Conservation (phyloP, 2,888 invertebrate species). For the Lasioglossum malachurum region DNA sequence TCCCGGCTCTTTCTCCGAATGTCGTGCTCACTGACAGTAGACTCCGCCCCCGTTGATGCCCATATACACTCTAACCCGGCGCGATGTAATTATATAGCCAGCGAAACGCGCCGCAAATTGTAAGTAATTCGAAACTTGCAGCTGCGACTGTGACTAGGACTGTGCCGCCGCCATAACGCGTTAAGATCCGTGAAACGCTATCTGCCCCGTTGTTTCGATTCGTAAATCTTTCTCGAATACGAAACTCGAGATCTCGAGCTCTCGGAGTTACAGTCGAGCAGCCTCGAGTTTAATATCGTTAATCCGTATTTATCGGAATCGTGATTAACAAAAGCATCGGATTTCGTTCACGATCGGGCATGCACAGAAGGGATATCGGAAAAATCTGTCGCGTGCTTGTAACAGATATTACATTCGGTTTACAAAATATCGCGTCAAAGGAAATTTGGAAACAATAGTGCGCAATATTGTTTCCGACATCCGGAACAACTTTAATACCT, state of each 20-base stretch:
- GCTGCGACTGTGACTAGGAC: slow-evolving; percentile 19
- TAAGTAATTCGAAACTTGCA: slow-evolving; percentile 36
- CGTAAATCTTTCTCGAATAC: background rate
- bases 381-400: background rate
- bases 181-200: slow-evolving; percentile 47
- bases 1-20: background rate
- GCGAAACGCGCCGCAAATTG: background rate
- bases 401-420: background rate
- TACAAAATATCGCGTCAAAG: background rate
- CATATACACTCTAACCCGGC: background rate
- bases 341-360: background rate
- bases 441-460: background rate
- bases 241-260: slow-evolving; percentile 7
- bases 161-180: background rate
- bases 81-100: slow-evolving; percentile 10
- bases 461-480: background rate
- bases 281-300: background rate
- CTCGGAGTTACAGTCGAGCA: background rate
- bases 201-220: slow-evolving; percentile 28
- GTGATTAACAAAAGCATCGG: background rate
- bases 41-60: background rate
- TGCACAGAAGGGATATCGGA: background rate
- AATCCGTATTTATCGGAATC: background rate
- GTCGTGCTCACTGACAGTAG: background rate
- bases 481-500: background rate